Evolutionary conservation across 2,113 vertebrate genomes (phyloP).

Genomic region (Cacatua alba): DNA sequence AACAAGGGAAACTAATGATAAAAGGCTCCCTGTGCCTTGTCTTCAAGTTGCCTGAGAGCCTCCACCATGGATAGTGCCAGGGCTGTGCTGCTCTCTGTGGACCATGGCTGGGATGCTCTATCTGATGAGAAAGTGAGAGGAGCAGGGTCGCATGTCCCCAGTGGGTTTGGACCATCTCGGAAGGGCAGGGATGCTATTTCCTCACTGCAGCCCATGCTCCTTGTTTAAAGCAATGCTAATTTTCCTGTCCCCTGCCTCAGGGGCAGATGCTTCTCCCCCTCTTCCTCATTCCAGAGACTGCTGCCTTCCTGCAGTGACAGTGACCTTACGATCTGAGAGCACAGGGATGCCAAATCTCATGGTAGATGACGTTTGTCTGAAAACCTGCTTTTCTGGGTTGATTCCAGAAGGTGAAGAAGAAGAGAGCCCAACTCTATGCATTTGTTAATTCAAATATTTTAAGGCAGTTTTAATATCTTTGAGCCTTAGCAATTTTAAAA

Average conservation of each 20-base stretch:
- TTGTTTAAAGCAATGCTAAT: not conserved
- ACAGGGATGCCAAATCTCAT: not conserved
- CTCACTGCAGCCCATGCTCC: not conserved
- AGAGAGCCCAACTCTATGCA: not conserved
- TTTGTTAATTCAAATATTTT: not conserved
- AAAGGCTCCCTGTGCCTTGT: not conserved
- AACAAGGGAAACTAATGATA: not conserved
- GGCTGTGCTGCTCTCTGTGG: not conserved
- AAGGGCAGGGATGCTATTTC: not conserved
- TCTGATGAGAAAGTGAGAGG: rapidly evolving
- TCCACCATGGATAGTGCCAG: not conserved
- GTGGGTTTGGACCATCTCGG: rapidly evolving
- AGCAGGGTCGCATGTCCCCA: rapidly evolving
- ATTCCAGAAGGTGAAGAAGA: not conserved
- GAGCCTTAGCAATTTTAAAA: not conserved
- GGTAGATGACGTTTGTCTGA: not conserved
- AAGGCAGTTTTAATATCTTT: not conserved
- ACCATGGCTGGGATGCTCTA: not conserved
- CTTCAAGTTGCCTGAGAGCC: not conserved
- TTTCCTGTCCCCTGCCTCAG: not conserved
- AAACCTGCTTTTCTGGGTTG: not conserved
- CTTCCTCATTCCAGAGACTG: not conserved
- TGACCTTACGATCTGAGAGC: not conserved
- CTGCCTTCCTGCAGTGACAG: not conserved
- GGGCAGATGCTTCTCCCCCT: not conserved